phyloP scores from a whole-genome alignment of 2,797 vertebrate genomes.

The Mormyrus hasselquistii region DNA sequence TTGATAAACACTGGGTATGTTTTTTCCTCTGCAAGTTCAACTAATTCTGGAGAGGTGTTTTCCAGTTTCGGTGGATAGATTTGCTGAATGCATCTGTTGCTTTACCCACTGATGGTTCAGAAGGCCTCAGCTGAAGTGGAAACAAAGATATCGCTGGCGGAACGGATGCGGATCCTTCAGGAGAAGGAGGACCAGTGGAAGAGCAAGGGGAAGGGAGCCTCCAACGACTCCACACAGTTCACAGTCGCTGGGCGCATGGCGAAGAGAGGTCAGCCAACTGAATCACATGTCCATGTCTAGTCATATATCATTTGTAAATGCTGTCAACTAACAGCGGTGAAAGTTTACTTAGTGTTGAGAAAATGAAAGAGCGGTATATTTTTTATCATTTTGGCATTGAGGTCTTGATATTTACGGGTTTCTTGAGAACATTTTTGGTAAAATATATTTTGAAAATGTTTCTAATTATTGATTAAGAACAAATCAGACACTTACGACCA shows the following conservation, averaged over 20 bases:
- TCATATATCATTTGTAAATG: neutral
- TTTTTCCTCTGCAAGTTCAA: neutral
- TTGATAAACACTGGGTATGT: neutral
- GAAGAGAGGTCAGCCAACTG: slow-evolving; percentile 53
- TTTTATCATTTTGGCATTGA: neutral
- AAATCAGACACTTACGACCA: neutral
- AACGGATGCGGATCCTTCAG: slow-evolving; percentile 67
- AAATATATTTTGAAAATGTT: neutral
- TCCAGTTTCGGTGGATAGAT: neutral
- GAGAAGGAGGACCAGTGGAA: slow-evolving; percentile 72
- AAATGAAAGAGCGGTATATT: neutral
- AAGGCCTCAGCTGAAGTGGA: slow-evolving; percentile 51
- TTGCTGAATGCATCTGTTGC: neutral
- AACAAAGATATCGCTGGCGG: slow-evolving; percentile 59
- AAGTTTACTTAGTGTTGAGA: neutral
- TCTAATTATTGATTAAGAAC: neutral
- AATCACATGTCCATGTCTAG: neutral
- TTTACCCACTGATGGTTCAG: slow-evolving; percentile 38
- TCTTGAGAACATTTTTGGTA: neutral
- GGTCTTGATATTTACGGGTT: neutral
- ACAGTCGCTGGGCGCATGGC: slow-evolving; percentile 72
- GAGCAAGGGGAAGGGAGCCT: slow-evolving; percentile 63
- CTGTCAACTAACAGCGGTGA: neutral
- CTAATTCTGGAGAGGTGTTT: neutral
- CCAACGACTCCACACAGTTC: slow-evolving; percentile 71